Evolutionary conservation across 2,113 vertebrate species (phyloP), one percentile per base, ranked within the genome.

Genomic region (Lophochroa leadbeateri): DNA sequence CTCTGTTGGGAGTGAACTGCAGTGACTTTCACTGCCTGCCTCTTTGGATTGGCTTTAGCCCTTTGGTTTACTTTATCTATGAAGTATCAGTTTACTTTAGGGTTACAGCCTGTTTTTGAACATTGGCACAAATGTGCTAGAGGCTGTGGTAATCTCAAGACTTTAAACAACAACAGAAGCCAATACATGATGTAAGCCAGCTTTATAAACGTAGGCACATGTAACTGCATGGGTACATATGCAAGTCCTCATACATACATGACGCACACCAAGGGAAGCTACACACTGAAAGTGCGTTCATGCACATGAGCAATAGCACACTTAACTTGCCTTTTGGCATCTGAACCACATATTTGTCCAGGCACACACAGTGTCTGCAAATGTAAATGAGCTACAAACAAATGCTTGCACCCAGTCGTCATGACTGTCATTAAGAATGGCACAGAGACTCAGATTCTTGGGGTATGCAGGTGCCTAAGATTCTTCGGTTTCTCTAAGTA

Each of bases 41-140:
- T 72, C 63, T 71, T 65, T 65, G 79, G 18, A 64, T 39, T 77
- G 55, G n/a, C 29, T 91, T 57, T n/a, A 92, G 44, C 29, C 21
- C 19, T 77, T 74, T 46, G 25, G 79, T 94, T 95, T 96, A 87
- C 47, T 96, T 88, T 95, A 88, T 93, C 93, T 88, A 7, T 11
- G 33, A 80, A 91, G 41, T 53, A 58, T 80, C 37, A 33, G 53
- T 82, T 94, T 92, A 86, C 46, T 86, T 94, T 35, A 78, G 18
- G 23, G 31, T 67, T 91, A 52, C 17, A 64, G 87, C 10, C 46
- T 88, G 49, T 3, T 94, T 88, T 80, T 2, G 41, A 91, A 67
- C 35, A 77, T 43, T 28, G 85, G 15, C 31, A 80, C 28, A 79
- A 80, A 76, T 11, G 28, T 55, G 20, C 20, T 33, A 70, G 21